These are phyloP conservation scores for Dendrophyllia cribrosa DNA, from an alignment of 64 coral and sea anemone genomes.

Conservation along the genomic window DNA sequence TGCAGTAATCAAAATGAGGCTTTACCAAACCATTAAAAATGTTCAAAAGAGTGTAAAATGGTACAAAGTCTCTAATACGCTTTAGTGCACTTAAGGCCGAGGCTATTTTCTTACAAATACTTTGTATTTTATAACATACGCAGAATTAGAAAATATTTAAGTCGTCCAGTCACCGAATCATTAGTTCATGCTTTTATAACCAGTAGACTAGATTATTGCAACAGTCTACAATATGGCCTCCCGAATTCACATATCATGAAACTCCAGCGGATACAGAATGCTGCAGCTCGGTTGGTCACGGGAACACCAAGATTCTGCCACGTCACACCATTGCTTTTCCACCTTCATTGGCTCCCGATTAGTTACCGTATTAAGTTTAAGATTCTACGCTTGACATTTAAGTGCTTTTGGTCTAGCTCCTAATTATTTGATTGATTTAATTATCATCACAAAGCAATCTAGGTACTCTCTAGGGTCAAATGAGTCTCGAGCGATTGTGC, in stretches of 20 bases:
- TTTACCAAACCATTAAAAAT: too few relatives aligned
- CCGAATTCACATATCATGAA: slow-evolving; percentile 2
- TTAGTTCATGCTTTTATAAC: not conserved
- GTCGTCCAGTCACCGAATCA: not conserved
- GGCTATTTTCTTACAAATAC: too few relatives aligned
- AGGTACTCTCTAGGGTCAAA: too few relatives aligned
- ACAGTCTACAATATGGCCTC: not conserved
- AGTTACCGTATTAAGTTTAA: not conserved
- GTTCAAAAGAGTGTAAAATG: too few relatives aligned
- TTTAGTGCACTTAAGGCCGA: too few relatives aligned
- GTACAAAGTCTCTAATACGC: too few relatives aligned
- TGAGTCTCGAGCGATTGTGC: too few relatives aligned
- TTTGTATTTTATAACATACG: not conserved
- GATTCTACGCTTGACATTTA: not conserved
- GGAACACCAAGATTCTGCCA: not conserved
- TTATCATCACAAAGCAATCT: too few relatives aligned
- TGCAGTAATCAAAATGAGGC: too few relatives aligned
- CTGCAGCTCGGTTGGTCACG: not conserved
- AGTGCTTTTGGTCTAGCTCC: not conserved
- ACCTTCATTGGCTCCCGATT: not conserved
- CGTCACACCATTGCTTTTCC: not conserved
- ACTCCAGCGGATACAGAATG: slow-evolving; percentile 17
- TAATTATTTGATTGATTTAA: too few relatives aligned
- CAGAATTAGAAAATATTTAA: slow-evolving; percentile 2
- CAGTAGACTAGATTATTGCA: not conserved